These are phyloP conservation scores for Ephydatia muelleri DNA, from an alignment of 37 sponge, comb jelly and placozoan species.

Conservation along the genomic window DNA sequence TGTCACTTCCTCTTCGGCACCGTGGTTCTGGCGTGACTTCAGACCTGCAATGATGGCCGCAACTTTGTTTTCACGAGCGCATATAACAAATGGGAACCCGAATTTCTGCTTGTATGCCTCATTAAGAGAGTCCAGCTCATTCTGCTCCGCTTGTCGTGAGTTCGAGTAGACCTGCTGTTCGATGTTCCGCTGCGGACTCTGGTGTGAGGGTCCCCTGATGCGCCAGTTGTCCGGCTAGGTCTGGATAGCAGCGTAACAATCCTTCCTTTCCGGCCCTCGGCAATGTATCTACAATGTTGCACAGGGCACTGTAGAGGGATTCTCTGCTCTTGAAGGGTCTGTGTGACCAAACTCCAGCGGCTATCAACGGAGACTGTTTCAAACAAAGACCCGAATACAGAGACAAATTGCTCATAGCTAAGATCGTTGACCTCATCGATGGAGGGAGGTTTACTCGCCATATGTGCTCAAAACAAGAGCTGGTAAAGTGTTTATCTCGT, in stretches of 20 bases:
- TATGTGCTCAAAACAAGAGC: too few relatives aligned
- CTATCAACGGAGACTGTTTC: slow-evolving; percentile 25
- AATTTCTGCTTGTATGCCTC: slow-evolving; percentile 23
- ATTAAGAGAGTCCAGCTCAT: slow-evolving; percentile 10
- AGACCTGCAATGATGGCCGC: slow-evolving; percentile 19
- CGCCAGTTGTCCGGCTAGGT: slow-evolving; percentile 19
- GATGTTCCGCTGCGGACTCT: slow-evolving; percentile 16
- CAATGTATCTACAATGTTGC: not conserved
- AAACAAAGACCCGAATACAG: slow-evolving; percentile 19
- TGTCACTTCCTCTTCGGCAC: slow-evolving; percentile 5
- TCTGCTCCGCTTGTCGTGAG: not conserved
- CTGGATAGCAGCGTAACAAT: slow-evolving; percentile 26
- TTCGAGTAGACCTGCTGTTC: slow-evolving; percentile 22
- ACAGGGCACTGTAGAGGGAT: not conserved
- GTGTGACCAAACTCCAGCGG: slow-evolving; percentile 8
- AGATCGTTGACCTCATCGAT: slow-evolving; percentile 20
- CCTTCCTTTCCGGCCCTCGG: slow-evolving; percentile 14
- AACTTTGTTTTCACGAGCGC: slow-evolving; percentile 43
- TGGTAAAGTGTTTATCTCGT: too few relatives aligned
- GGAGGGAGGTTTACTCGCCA: not conserved
- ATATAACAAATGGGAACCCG: slow-evolving; percentile 35
- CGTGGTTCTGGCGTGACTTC: slow-evolving; percentile 1
- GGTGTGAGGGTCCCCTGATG: not conserved
- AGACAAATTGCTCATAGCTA: slow-evolving; percentile 3
- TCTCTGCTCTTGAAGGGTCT: not conserved